A percentile compares a stretch with the other conserved stretches of the same genome.
Conservation (phyloP, 2,797 vertebrate genomes). For the Ctenopoma multispine region DNA sequence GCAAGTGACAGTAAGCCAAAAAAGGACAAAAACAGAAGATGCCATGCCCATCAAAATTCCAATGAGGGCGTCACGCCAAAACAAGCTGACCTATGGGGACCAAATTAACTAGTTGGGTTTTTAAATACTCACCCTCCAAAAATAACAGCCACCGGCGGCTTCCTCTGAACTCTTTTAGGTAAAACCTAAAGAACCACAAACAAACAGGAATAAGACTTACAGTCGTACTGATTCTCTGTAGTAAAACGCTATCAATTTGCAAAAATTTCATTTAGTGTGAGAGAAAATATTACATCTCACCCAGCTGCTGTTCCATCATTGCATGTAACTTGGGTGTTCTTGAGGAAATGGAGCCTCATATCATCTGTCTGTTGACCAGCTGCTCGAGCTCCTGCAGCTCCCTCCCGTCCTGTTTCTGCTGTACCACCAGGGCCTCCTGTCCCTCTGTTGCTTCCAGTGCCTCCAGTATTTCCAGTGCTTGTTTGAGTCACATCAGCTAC, state of each 20-base stretch:
- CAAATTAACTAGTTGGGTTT: conserved; percentile 76
- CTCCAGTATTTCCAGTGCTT: conserved; percentile 25
- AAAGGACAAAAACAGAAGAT: conserved; percentile 57
- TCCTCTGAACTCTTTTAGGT: conserved; percentile 86
- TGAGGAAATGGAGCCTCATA: conserved; percentile 87
- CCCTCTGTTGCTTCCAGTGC: conserved; percentile 1
- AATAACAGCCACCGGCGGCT: conserved; percentile 87
- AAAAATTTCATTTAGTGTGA: not conserved
- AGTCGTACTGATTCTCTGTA: not conserved
- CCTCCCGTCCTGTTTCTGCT: conserved; percentile 55
- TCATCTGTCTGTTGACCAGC: conserved; percentile 73
- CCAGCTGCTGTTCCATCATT: conserved; percentile 85
- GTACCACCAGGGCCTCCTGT: conserved; percentile 44
- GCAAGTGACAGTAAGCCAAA: conserved; percentile 46
- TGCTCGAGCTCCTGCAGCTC: conserved; percentile 47
- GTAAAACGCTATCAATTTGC: not conserved
- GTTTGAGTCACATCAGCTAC: conserved; percentile 55
- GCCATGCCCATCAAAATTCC: conserved; percentile 75
- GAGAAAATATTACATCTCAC: conserved; percentile 61
- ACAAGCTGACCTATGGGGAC: conserved; percentile 73
- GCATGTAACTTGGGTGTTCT: conserved; percentile 80
- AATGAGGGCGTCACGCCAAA: conserved; percentile 59
- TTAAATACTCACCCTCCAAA: conserved; percentile 87
- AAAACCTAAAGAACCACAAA: conserved; percentile 80
- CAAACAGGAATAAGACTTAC: conserved; percentile 48